phyloP scores from a whole-genome alignment of 1,140 invertebrate species.

The Neodiprion virginianus region DNA sequence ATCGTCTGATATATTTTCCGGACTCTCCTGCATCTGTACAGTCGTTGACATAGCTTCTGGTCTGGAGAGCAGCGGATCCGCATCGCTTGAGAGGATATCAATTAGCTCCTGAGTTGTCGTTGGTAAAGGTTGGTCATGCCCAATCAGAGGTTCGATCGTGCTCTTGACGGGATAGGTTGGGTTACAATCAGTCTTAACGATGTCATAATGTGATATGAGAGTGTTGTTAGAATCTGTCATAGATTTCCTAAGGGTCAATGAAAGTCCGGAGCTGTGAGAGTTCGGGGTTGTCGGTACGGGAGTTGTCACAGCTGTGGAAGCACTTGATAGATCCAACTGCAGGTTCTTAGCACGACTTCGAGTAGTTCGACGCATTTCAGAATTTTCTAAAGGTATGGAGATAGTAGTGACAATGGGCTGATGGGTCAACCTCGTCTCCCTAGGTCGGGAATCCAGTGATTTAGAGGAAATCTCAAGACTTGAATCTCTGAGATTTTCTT shows the following conservation, averaged over 20 bases:
- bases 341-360: slow-evolving; percentile 54
- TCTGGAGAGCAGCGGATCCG: slow-evolving; percentile 38
- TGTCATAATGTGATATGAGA: slow-evolving; percentile 66
- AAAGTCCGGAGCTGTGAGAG: slow-evolving; percentile 50
- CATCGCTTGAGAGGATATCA: slow-evolving; percentile 55
- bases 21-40: slow-evolving; percentile 49
- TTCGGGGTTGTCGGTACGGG: slow-evolving; percentile 40
- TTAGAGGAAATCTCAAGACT: slow-evolving; percentile 32
- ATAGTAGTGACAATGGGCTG: slow-evolving; percentile 46
- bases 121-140: slow-evolving; percentile 52
- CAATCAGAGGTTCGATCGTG: slow-evolving; percentile 48
- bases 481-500: slow-evolving; percentile 39
- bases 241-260: slow-evolving; percentile 55
- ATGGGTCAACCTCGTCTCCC: slow-evolving; percentile 33
- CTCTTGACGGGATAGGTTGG: slow-evolving; percentile 41
- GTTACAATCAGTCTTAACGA: slow-evolving; percentile 59
- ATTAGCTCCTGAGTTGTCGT: slow-evolving; percentile 58
- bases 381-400: slow-evolving; percentile 53
- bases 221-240: slow-evolving; percentile 63
- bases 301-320: slow-evolving; percentile 17
- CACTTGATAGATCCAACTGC: slow-evolving; percentile 40
- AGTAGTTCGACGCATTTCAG: slow-evolving; percentile 54
- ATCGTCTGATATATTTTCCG: slow-evolving; percentile 39
- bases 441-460: slow-evolving; percentile 32
- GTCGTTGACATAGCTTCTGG: slow-evolving; percentile 20